These are phyloP conservation scores for Engystomops pustulosus DNA, from an alignment of 2,113 vertebrate species.

Conservation along the genomic window DNA sequence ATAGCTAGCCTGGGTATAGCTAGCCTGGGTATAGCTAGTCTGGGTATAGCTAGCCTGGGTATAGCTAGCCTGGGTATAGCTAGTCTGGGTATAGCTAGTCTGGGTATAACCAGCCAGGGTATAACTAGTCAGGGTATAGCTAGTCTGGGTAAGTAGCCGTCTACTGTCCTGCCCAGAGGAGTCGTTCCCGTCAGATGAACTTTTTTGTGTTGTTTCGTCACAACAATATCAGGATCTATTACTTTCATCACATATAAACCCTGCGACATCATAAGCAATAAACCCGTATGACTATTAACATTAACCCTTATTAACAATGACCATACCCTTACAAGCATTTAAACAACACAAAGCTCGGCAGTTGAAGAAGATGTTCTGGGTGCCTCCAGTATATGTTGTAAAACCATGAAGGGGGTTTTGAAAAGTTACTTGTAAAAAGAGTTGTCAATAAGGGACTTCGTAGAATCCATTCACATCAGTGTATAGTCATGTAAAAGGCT, in stretches of 20 bases:
- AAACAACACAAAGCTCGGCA: too few relatives aligned
- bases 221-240: background rate
- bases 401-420: background rate
- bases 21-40: background rate
- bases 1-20: background rate
- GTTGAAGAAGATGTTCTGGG: background rate
- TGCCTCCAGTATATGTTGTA: background rate
- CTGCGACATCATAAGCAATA: background rate
- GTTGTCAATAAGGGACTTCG: background rate
- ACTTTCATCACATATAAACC: background rate
- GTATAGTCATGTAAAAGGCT: background rate
- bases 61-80: background rate
- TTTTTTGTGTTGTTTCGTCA: background rate
- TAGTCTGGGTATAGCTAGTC: background rate
- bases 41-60: background rate
- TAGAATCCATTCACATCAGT: background rate
- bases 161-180: background rate
- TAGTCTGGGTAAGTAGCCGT: background rate
- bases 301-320: background rate
- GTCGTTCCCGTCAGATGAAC: background rate
- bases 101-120: background rate
- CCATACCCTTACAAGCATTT: too few relatives aligned
- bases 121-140: background rate
- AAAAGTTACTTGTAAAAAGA: constrained; percentile 4
- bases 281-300: background rate